Conservation (phyloP, 1,140 invertebrate genomes). For the Drosophila saltans region DNA sequence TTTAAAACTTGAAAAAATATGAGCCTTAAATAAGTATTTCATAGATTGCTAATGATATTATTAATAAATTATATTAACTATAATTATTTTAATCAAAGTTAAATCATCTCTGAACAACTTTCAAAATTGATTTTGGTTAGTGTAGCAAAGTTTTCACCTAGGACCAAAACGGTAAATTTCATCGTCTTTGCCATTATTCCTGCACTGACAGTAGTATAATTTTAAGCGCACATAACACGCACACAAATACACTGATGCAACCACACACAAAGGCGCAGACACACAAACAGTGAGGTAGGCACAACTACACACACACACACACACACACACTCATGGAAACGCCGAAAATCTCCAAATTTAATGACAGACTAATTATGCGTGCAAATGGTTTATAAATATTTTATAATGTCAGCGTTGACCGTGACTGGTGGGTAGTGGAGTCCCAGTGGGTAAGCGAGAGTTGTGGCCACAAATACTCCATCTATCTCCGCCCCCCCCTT, state of each 20-base stretch:
- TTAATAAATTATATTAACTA: too few relatives aligned
- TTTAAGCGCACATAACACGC: slow-evolving; percentile 26
- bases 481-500: background rate
- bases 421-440: slow-evolving; percentile 52
- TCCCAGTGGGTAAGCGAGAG: slow-evolving; percentile 19
- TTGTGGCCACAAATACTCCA: slow-evolving; percentile 14
- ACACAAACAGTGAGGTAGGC: background rate
- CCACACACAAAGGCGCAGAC: slow-evolving; percentile 3
- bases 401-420: slow-evolving; percentile 64
- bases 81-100: too few relatives aligned
- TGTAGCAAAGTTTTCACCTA: background rate
- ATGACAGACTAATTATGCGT: slow-evolving; percentile 81
- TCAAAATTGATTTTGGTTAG: background rate
- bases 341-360: slow-evolving; percentile 73
- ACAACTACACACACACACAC: slow-evolving; percentile 20
- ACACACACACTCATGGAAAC: slow-evolving; percentile 16
- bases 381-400: slow-evolving; percentile 82
- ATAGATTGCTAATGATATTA: too few relatives aligned
- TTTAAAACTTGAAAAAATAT: too few relatives aligned
- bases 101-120: too few relatives aligned
- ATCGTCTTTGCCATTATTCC: slow-evolving; percentile 16
- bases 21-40: too few relatives aligned
- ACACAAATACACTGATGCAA: slow-evolving; percentile 8
- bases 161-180: background rate
- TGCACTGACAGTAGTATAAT: slow-evolving; percentile 28